Conservation (phyloP, 2,888 invertebrate genomes). For the Suillia variegata region DNA sequence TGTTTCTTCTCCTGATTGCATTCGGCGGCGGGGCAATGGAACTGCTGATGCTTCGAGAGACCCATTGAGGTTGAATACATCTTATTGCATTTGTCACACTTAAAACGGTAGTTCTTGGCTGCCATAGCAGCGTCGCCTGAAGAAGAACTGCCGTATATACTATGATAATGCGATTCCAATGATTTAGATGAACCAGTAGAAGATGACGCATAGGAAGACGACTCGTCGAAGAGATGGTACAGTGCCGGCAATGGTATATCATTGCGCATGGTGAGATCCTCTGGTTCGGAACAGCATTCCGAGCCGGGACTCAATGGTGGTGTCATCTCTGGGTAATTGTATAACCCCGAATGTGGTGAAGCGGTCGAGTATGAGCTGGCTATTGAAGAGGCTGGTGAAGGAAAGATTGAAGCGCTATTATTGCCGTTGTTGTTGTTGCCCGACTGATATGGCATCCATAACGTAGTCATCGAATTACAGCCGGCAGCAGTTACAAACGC, state of each 20-base stretch:
- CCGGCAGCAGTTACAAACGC: constrained; percentile 52
- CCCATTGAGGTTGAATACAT: constrained; percentile 96
- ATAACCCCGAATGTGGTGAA: constrained; percentile 38
- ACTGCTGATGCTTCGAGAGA: constrained; percentile 92
- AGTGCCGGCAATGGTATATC: constrained; percentile 57
- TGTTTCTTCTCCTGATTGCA: constrained; percentile 85
- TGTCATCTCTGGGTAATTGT: constrained; percentile 50
- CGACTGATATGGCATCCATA: constrained; percentile 51
- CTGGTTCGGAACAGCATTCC: constrained; percentile 51
- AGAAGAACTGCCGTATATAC: constrained; percentile 15
- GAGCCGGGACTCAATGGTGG: constrained; percentile 57
- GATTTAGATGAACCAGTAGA: no score
- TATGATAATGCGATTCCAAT: constrained; percentile 11
- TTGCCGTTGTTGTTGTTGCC: constrained; percentile 32
- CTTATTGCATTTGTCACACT: constrained; percentile 91
- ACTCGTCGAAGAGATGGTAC: constrained; percentile 49
- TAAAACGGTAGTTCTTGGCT: constrained; percentile 68
- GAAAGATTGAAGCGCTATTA: constrained; percentile 32
- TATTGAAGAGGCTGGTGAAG: constrained; percentile 46
- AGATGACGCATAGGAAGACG: constrained; percentile 22
- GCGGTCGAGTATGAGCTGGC: constrained; percentile 30
- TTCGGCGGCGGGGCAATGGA: constrained; percentile 87
- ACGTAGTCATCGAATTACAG: constrained; percentile 48
- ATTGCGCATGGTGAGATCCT: constrained; percentile 57
- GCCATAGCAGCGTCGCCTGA: constrained; percentile 14